phyloP scores from a whole-genome alignment of 2,888 invertebrate species.

The Blera fallax region DNA sequence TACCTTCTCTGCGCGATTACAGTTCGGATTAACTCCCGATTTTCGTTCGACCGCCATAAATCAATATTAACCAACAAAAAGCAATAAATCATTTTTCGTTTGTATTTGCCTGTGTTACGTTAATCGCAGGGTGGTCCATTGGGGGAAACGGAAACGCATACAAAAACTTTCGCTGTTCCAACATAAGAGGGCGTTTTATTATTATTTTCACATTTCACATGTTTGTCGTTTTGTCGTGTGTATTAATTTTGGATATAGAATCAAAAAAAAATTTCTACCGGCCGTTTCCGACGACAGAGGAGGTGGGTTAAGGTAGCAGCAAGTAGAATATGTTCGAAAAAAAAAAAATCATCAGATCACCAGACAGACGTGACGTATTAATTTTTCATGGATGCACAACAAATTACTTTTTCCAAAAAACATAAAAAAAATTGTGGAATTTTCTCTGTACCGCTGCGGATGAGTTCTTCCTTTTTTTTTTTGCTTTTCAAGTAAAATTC shows the following conservation, averaged over 20 bases:
- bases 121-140: slow-evolving; percentile 45
- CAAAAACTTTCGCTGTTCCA: slow-evolving; percentile 37
- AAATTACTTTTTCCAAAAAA: slow-evolving; percentile 51
- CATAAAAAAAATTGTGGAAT: slow-evolving; percentile 5
- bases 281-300: neutral
- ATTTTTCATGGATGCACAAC: slow-evolving; percentile 71
- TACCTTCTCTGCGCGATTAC: slow-evolving; percentile 1
- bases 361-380: slow-evolving; percentile 68
- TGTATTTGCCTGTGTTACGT: slow-evolving; percentile 13
- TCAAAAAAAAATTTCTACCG: slow-evolving; percentile 39
- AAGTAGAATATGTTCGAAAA: slow-evolving; percentile 3
- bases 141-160: slow-evolving; percentile 9
- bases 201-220: slow-evolving; percentile 55
- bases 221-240: slow-evolving; percentile 61
- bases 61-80: slow-evolving; percentile 68
- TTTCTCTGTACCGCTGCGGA: neutral
- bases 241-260: slow-evolving; percentile 61
- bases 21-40: slow-evolving; percentile 50
- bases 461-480: slow-evolving; percentile 1
- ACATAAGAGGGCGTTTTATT: slow-evolving; percentile 63
- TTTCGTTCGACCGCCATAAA: slow-evolving; percentile 59
- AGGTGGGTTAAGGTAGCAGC: neutral
- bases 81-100: slow-evolving; percentile 51
- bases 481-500: slow-evolving; percentile 38
- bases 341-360: slow-evolving; percentile 27